Percentiles rank a stretch among this genome's conserved stretches.
Evolutionary conservation across 2,113 vertebrate species (phyloP).

Genomic region (Upupa epops): DNA sequence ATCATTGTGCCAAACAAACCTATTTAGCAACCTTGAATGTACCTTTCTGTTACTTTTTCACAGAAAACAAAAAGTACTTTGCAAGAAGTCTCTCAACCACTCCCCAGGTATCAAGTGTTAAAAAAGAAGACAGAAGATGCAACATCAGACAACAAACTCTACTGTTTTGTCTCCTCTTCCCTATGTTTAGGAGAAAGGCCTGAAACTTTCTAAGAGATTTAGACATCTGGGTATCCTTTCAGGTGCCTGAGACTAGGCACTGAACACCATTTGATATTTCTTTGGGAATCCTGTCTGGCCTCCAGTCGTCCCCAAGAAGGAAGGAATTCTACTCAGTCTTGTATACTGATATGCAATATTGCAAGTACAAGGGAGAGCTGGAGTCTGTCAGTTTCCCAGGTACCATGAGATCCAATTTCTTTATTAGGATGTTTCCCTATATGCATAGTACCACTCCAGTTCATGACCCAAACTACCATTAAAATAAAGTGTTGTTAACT

Average conservation of each 20-base stretch:
- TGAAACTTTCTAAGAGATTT: background rate
- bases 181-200: fast-evolving
- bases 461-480: background rate
- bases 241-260: background rate
- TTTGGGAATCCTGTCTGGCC: background rate
- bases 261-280: background rate
- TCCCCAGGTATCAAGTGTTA: background rate
- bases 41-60: background rate
- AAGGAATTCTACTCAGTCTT: background rate
- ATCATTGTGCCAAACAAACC: background rate
- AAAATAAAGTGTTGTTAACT: background rate
- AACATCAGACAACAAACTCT: background rate
- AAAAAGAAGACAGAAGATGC: background rate
- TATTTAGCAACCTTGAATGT: background rate
- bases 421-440: background rate
- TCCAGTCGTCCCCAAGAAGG: background rate
- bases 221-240: background rate
- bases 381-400: background rate
- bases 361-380: background rate
- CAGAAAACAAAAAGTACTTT: background rate
- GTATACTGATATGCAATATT: background rate
- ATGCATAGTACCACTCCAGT: background rate
- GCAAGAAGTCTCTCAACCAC: background rate
- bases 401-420: background rate
- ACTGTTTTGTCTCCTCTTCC: background rate